Evolutionary conservation across 2,113 vertebrate species (phyloP).

Genomic region (Setophaga kirtlandii): DNA sequence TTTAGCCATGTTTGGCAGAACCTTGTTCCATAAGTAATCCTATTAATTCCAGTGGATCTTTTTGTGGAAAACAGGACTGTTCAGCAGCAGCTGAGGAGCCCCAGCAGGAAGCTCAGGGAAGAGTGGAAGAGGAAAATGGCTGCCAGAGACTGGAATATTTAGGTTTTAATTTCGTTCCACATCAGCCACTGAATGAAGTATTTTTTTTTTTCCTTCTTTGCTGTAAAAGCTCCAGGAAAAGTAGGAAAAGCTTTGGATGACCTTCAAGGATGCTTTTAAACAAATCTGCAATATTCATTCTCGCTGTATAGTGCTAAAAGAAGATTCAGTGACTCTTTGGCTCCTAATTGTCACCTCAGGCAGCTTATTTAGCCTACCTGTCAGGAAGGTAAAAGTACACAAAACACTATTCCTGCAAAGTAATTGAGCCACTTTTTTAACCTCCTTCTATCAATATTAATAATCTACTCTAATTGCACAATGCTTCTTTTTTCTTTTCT

Average conservation of each 20-base stretch:
- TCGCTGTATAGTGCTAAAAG: not conserved
- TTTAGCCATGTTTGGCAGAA: conserved; percentile 16
- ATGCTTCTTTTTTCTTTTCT: not conserved
- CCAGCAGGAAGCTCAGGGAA: not conserved
- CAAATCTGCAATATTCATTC: not conserved
- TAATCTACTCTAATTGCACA: conserved; percentile 6
- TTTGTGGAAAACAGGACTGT: not conserved
- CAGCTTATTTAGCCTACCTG: conserved; percentile 22
- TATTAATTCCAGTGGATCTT: not conserved
- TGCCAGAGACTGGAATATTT: not conserved
- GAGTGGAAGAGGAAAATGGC: not conserved
- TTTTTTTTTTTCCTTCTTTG: not conserved
- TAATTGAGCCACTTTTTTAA: not conserved
- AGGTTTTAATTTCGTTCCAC: not conserved
- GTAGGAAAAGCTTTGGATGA: not conserved
- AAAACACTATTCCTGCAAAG: not conserved
- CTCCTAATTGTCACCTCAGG: conserved; percentile 18
- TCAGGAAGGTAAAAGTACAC: not conserved
- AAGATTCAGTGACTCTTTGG: not conserved
- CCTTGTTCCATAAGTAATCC: conserved; percentile 1
- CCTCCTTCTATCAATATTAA: conserved; percentile 40
- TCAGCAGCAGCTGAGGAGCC: not conserved
- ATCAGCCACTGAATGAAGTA: not conserved
- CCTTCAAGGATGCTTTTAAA: not conserved
- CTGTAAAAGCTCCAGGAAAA: not conserved